phyloP scores from a whole-genome alignment of 1,140 invertebrate species.

The Sitobion miscanthi region DNA sequence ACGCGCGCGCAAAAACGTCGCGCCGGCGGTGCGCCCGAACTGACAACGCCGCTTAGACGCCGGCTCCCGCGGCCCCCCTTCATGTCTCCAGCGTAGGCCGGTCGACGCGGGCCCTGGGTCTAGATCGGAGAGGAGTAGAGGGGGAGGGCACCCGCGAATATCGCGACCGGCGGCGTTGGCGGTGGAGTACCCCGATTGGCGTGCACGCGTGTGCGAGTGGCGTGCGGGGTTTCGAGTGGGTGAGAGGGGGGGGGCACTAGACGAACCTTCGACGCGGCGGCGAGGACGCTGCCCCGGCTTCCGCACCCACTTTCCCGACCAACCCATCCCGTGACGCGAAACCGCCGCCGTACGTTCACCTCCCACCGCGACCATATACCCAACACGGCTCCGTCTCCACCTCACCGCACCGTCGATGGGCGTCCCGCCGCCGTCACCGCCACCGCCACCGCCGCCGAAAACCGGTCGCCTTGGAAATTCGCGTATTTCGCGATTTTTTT shows the following conservation, averaged over 20 bases:
- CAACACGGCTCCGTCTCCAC: background rate
- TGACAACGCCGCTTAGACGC: conserved; percentile 54
- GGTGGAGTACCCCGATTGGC: background rate
- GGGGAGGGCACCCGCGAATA: background rate
- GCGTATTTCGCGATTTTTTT: conserved; percentile 30
- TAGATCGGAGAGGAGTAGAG: background rate
- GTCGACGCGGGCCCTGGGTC: background rate
- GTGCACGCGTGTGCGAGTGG: background rate
- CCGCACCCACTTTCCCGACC: conserved; percentile 19
- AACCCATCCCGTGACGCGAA: background rate
- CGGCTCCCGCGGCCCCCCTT: background rate
- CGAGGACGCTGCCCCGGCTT: conserved; percentile 46
- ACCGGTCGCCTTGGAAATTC: conserved; percentile 52
- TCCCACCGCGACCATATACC: background rate
- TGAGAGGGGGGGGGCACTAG: background rate
- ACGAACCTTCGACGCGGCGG: conserved; percentile 47
- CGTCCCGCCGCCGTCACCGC: background rate
- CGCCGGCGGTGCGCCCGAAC: conserved; percentile 47
- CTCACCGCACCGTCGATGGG: background rate
- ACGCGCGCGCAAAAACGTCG: conserved; percentile 55
- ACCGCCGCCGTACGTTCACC: conserved; percentile 30
- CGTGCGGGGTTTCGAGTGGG: background rate
- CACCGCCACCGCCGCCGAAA: background rate
- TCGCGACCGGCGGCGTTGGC: conserved; percentile 13
- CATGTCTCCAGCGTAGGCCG: background rate